These are phyloP conservation scores for Netta rufina DNA, from an alignment of 2,797 vertebrate genomes.

Conservation along the genomic window DNA sequence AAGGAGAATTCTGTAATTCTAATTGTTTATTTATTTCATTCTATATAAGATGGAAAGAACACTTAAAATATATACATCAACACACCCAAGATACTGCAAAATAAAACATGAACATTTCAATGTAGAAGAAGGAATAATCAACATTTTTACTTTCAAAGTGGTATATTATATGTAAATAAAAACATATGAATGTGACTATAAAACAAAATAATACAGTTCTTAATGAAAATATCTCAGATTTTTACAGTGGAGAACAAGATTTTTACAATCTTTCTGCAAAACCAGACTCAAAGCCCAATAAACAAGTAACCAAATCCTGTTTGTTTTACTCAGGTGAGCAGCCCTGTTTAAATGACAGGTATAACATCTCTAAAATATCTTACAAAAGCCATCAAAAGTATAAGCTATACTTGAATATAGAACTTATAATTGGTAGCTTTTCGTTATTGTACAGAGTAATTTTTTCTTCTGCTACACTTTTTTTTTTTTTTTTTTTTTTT, in stretches of 20 bases:
- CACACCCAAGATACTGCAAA: background rate
- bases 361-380: background rate
- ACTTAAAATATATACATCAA: conserved; percentile 7
- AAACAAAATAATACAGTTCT: background rate
- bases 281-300: background rate
- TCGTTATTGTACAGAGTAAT: background rate
- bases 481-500: background rate
- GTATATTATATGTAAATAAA: conserved; percentile 58
- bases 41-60: background rate
- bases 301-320: background rate
- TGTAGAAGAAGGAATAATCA: conserved; percentile 35
- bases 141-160: conserved; percentile 49
- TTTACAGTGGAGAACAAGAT: background rate
- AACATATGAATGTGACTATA: conserved; percentile 29
- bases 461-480: background rate
- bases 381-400: background rate
- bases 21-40: conserved; percentile 60
- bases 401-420: background rate
- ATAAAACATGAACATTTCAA: conserved; percentile 21
- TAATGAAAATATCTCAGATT: background rate
- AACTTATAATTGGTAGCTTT: background rate
- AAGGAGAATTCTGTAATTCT: conserved; percentile 31
- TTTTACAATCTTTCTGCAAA: background rate
- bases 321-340: background rate
- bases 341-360: background rate